Conservation (phyloP, 1,140 invertebrate genomes). For the Muscidifurax raptorellus region DNA sequence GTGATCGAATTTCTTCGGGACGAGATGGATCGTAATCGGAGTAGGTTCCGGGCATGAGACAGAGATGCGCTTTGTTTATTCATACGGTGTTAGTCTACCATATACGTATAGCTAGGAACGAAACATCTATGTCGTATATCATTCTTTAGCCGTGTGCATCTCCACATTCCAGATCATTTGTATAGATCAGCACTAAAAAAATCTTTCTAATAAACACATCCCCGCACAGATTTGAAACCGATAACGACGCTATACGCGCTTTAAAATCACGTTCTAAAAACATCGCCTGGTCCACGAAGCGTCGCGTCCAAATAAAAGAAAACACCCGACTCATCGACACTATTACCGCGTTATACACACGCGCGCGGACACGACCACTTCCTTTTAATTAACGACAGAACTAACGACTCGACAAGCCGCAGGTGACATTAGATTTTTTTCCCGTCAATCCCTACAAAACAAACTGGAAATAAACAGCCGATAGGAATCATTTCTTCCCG, state of each 20-base stretch:
- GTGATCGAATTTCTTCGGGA: slow-evolving; percentile 41
- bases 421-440: slow-evolving; percentile 23
- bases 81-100: not conserved
- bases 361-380: not conserved
- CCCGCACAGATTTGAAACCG: not conserved
- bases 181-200: too few relatives aligned
- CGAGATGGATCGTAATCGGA: not conserved
- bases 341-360: not conserved
- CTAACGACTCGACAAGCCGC: not conserved
- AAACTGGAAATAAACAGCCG: slow-evolving; percentile 17
- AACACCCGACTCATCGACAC: not conserved
- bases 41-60: not conserved
- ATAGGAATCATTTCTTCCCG: slow-evolving; percentile 32
- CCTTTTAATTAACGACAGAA: slow-evolving; percentile 46
- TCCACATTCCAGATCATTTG: too few relatives aligned
- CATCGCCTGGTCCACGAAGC: not conserved
- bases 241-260: not conserved
- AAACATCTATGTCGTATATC: too few relatives aligned
- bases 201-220: too few relatives aligned
- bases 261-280: not conserved
- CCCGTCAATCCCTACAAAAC: slow-evolving; percentile 8
- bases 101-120: not conserved
- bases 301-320: not conserved
- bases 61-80: too few relatives aligned
- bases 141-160: too few relatives aligned